Conservation (phyloP, 1,140 invertebrate species). For the Probaryconus sp. region DNA sequence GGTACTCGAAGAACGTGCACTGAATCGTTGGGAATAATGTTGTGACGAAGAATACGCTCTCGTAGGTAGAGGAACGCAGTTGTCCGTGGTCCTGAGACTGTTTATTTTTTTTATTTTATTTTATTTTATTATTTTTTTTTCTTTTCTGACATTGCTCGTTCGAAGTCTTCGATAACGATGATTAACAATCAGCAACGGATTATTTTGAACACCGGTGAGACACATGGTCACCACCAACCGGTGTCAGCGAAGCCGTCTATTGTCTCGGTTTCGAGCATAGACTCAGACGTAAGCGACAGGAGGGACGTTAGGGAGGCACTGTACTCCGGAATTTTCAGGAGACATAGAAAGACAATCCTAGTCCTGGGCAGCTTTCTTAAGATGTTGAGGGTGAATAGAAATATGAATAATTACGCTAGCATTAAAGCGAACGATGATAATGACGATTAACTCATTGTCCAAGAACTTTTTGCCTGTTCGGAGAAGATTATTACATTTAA, state of each 20-base stretch:
- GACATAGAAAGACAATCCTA: conserved; percentile 87
- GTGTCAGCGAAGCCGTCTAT: conserved; percentile 74
- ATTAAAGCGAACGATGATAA: conserved; percentile 81
- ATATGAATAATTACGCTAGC: conserved; percentile 87
- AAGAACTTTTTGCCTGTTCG: too few relatives aligned
- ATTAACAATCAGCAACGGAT: conserved; percentile 75
- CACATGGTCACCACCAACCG: conserved; percentile 69
- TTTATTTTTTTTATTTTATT: too few relatives aligned
- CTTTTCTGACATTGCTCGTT: too few relatives aligned
- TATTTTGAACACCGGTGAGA: conserved; percentile 69
- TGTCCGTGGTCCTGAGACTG: too few relatives aligned
- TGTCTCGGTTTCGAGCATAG: conserved; percentile 75
- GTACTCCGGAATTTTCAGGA: conserved; percentile 89
- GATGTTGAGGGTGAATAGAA: conserved; percentile 86
- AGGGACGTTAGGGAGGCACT: conserved; percentile 86
- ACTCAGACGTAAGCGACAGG: conserved; percentile 83
- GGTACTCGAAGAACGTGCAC: not conserved
- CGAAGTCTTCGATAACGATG: too few relatives aligned
- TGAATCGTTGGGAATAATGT: not conserved
- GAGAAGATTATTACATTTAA: too few relatives aligned
- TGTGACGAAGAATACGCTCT: conserved; percentile 2
- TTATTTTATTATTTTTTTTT: too few relatives aligned
- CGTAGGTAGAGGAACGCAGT: too few relatives aligned
- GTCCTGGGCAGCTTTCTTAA: conserved; percentile 88
- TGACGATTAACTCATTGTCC: conserved; percentile 72